Evolutionary conservation across 2,113 vertebrate genomes (phyloP).

Genomic region (Brienomyrus longianalis): DNA sequence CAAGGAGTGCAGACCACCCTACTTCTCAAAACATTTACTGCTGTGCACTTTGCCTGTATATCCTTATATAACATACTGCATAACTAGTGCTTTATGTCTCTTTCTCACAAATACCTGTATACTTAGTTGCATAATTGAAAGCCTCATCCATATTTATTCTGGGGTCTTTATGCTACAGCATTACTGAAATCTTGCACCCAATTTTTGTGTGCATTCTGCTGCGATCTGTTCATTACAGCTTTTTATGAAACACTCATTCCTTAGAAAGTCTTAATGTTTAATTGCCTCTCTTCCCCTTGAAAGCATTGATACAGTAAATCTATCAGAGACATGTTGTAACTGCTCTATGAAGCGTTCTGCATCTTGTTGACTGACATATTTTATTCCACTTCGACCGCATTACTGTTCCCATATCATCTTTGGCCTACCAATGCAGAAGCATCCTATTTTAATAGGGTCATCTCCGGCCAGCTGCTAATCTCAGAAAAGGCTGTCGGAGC

Average conservation of each 20-base stretch:
- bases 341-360: background rate
- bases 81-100: background rate
- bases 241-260: background rate
- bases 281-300: background rate
- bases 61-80: background rate
- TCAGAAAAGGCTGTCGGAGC: background rate
- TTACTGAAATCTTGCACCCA: background rate
- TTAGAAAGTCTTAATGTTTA: background rate
- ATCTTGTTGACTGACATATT: background rate
- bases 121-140: background rate
- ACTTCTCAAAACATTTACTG: background rate
- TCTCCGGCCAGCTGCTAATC: background rate
- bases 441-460: background rate
- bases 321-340: background rate
- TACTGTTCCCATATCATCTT: background rate
- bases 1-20: background rate
- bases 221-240: background rate
- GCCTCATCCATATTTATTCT: background rate
- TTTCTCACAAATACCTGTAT: background rate
- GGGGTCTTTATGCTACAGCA: background rate
- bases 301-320: background rate
- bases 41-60: background rate
- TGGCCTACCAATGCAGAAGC: background rate
- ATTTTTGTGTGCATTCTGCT: background rate
- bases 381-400: background rate